Evolutionary conservation across 2,888 invertebrate genomes (phyloP), one percentile per base, ranked within the genome.

Genomic region (Prosapia bicincta): DNA sequence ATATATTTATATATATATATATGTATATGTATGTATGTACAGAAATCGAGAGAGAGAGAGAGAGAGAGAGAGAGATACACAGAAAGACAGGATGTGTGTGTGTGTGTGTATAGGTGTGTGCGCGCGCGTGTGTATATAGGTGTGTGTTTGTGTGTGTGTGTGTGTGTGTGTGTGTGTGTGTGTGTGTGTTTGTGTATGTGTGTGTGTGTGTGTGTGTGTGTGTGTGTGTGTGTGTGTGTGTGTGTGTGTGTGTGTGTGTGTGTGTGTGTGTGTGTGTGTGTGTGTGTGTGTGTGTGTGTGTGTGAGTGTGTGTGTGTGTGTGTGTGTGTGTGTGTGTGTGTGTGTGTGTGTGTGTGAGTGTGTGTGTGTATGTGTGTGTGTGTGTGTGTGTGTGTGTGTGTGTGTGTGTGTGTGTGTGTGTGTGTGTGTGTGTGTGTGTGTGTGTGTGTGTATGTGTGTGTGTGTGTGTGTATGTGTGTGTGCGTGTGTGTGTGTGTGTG

Each of bases 251-350:
- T 65, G 65, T 65, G 65, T 23, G 65, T 65, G 65, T 65, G 65
- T 23, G 65, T 65, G 65, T 65, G 65, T 23, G 65, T 65, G 65
- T 65, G 65, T 23, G 65, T 65, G 65, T 65, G 65, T 23, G 65
- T 65, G 65, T 65, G 65, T 23, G 65, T 23, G 65, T 23, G 65
- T 23, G 65, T 23, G 65, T 23, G 65, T 23, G 65, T 65, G 65
- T 65, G 65, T 65, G 65, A 7, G 65, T 65, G 65, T 65, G 65
- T 65, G 65, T 65, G 65, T 65, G 65, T 65, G 65, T 65, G 65
- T 65, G 65, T 65, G 65, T 65, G 65, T 65, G 65, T 65, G 65
- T 65, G 65, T 65, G 65, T 65, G 65, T 65, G 65, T 65, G 65
- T 65, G 65, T 65, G 65, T 65, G 65, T 65, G 65, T 65, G 65